Percentiles rank a stretch among this genome's conserved stretches.
Conservation (phyloP, 2,113 vertebrate genomes). For the Otolemur garnettii region DNA sequence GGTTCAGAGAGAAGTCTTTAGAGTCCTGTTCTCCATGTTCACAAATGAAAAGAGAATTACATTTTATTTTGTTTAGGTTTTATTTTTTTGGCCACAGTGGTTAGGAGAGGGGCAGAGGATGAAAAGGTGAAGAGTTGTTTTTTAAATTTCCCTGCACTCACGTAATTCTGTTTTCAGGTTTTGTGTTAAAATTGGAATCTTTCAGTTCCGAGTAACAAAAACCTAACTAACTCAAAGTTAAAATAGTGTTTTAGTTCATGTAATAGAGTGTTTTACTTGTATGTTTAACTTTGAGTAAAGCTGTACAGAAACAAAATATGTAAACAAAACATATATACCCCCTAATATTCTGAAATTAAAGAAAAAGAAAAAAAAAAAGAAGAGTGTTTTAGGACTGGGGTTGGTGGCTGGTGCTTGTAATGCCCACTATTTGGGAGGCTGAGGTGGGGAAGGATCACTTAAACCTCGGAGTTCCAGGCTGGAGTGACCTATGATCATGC, state of each 20-base stretch:
- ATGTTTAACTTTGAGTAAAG: too few relatives aligned
- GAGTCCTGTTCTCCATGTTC: not conserved
- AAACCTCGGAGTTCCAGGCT: too few relatives aligned
- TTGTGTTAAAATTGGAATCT: conserved; percentile 36
- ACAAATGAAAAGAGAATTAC: not conserved
- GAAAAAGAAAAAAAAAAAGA: not conserved
- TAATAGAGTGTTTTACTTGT: not conserved
- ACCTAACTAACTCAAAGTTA: not conserved
- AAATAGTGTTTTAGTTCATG: not conserved
- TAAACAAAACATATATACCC: too few relatives aligned
- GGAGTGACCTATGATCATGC: too few relatives aligned
- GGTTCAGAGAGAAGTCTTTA: not conserved
- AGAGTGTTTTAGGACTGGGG: not conserved
- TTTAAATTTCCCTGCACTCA: not conserved
- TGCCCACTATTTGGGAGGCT: too few relatives aligned
- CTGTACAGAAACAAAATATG: too few relatives aligned
- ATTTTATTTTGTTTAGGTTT: not conserved
- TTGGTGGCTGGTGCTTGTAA: too few relatives aligned
- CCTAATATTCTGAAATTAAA: too few relatives aligned
- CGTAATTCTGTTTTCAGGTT: not conserved
- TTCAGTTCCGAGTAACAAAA: not conserved
- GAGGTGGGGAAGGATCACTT: too few relatives aligned
- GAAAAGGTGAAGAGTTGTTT: not conserved
- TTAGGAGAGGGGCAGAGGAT: too few relatives aligned
- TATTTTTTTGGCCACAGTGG: too few relatives aligned